A percentile compares a stretch with the other conserved stretches of the same genome.
Evolutionary conservation across 2,113 vertebrate genomes (phyloP).

Genomic region (Murina feae): DNA sequence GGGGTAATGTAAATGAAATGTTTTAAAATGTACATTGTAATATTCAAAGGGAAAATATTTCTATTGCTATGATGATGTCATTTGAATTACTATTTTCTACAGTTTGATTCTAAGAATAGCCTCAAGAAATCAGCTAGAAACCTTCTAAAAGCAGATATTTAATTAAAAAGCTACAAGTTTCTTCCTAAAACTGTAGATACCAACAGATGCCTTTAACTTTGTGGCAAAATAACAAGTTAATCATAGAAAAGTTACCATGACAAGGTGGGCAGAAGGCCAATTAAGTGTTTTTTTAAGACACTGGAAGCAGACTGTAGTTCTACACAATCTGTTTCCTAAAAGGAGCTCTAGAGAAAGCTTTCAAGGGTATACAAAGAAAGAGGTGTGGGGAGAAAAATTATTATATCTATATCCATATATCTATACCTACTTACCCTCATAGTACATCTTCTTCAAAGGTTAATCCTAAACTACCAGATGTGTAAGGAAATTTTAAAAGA

Average conservation of each 20-base stretch:
- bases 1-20: neutral
- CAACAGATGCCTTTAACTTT: conserved; percentile 56
- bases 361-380: neutral
- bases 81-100: conserved; percentile 42
- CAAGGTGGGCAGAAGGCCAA: conserved; percentile 56
- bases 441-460: neutral
- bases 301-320: conserved; percentile 56
- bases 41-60: conserved; percentile 1
- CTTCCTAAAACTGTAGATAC: conserved; percentile 49
- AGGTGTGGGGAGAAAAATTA: neutral
- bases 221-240: conserved; percentile 64
- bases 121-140: conserved; percentile 39
- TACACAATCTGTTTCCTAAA: conserved; percentile 59
- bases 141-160: conserved; percentile 55
- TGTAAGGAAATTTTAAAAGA: neutral
- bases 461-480: neutral
- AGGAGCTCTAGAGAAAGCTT: conserved; percentile 27
- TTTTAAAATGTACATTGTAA: neutral
- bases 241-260: conserved; percentile 70
- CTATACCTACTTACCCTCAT: neutral
- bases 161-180: conserved; percentile 49
- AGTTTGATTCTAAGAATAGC: conserved; percentile 35
- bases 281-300: conserved; percentile 50
- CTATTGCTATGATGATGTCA: neutral
- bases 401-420: neutral